phyloP scores from a whole-genome alignment of 2,888 invertebrate genomes.

The Cynaeus angustus region DNA sequence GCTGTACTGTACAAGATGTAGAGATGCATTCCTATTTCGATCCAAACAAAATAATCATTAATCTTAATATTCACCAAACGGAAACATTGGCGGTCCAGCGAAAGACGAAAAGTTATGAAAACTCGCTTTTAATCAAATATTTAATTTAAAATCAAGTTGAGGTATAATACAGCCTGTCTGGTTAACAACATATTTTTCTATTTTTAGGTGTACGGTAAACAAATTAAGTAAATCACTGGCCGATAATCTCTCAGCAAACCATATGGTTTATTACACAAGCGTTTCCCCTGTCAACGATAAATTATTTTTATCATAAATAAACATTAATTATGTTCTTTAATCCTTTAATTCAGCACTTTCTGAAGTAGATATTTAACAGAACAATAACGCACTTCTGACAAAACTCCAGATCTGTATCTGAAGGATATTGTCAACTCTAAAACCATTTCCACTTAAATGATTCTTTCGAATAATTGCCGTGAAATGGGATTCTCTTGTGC shows the following conservation, averaged over 20 bases:
- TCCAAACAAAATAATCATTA: too few relatives aligned
- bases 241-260: conserved; percentile 15
- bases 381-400: not conserved
- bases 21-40: too few relatives aligned
- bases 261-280: conserved; percentile 23
- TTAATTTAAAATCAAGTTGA: not conserved
- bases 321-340: conserved; percentile 16
- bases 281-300: conserved; percentile 13
- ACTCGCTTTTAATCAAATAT: not conserved
- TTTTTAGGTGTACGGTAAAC: conserved; percentile 11
- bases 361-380: not conserved
- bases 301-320: conserved; percentile 19
- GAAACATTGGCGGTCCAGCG: too few relatives aligned
- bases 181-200: not conserved
- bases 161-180: not conserved
- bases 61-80: too few relatives aligned
- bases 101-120: not conserved
- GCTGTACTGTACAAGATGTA: too few relatives aligned
- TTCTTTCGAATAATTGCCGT: conserved; percentile 2
- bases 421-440: not conserved
- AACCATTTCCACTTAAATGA: not conserved
- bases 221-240: conserved; percentile 27
- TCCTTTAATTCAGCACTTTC: conserved; percentile 1
- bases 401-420: not conserved
- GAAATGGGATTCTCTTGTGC: conserved; percentile 2